These are phyloP conservation scores for Tiaroga cobitis DNA, from an alignment of 2,797 vertebrate genomes.

Conservation along the genomic window DNA sequence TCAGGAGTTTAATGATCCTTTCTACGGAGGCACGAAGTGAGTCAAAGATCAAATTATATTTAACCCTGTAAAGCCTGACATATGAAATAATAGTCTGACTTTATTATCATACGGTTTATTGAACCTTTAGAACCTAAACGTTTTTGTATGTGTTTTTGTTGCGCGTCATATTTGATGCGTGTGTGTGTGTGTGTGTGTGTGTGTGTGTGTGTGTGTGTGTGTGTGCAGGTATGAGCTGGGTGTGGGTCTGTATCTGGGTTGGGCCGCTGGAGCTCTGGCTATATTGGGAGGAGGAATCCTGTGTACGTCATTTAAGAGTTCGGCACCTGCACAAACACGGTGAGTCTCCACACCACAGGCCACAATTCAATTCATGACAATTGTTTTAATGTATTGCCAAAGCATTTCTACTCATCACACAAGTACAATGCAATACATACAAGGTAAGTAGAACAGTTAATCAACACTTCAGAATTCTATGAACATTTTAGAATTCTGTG, in stretches of 20 bases:
- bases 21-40: conserved; percentile 70
- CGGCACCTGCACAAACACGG: conserved; percentile 16
- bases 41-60: conserved; percentile 17
- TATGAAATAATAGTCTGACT: background rate
- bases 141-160: background rate
- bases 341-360: background rate
- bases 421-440: no score
- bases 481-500: no score
- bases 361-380: no score
- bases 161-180: background rate
- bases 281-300: conserved; percentile 82
- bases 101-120: background rate
- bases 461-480: no score
- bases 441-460: no score
- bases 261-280: conserved; percentile 77
- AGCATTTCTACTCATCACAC: no score
- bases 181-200: background rate
- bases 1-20: conserved; percentile 73
- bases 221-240: conserved; percentile 85
- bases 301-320: conserved; percentile 77
- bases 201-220: background rate
- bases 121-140: background rate
- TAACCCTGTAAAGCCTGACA: background rate
- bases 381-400: no score
- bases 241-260: conserved; percentile 85